Base-by-base conservation (phyloP, 2,888 invertebrate genomes). In the Eurytoma californica region DNA sequence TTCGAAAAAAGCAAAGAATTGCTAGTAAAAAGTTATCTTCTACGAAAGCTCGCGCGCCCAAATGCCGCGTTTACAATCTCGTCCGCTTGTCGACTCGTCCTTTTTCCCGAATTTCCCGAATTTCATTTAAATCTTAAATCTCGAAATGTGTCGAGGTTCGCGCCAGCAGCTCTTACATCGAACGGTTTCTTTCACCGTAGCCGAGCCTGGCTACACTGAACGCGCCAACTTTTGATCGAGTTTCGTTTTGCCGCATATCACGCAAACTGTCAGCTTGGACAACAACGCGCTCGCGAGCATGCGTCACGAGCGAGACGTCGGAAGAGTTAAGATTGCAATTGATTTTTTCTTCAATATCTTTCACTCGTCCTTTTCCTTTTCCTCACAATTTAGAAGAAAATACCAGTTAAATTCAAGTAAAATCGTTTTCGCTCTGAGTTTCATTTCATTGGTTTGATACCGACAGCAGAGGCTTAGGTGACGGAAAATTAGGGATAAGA, bases 121-220 rank as follows among this genome's bases (percentile, higher is more conserved):
- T 74, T 74, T 66, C 49, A 74, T 74, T 74, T 74, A 74, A 74
- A 74, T 66, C 57, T 74, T 74, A 74, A 74, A 74, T 66, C 57
- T 74, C 47, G 66, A 74, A 66, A 73, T 65, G 65, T 73, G 55
- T 73, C 47, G 49, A 1, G 57, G 9, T 24, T 30, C 16, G 39
- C 13, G 24, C 60, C n/a, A 18, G n/a, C 61, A 16, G 24, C 58
- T 58, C 57, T 74, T 74, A 66, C 73, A 58, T 39, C 28, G 73
- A 39, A n/a, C 30, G 24, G 28, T 61, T 65, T 55, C 60, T 58
- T 49, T 9, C 58, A 5, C 14, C 53, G 3, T 9, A 39, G 16
- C 53, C 69, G 58, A 69, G 60, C 24, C 9, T 30, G 39, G 63
- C 51, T 39, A 53, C 49, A 28, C 24, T 1, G 58, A 30, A 39